Base-by-base conservation (phyloP, 2,113 vertebrate genomes). In the Microcebus murinus region DNA sequence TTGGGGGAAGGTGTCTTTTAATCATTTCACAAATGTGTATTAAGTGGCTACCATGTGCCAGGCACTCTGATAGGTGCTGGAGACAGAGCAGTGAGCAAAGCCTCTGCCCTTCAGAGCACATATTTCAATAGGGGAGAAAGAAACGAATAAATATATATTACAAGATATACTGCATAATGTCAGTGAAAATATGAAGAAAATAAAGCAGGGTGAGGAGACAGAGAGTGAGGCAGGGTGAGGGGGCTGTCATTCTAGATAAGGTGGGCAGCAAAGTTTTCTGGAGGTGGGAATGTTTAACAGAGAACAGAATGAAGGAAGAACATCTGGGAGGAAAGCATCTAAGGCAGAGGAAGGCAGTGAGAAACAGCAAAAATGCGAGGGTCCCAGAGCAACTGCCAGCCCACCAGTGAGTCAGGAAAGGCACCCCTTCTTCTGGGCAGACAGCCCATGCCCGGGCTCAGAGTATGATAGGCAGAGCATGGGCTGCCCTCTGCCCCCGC, bases 401-500 rank as follows among this genome's bases (percentile, higher is more conserved):
- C 42, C 3, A 55, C 17, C 2, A 36, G 15, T 2, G 57, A 85
- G 8, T 74, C 31, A 67, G 48, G 76, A 7, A 61, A 85, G 45
- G 13, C 0, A 17, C 13, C 13, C 4, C 59, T 36, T 48, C 8
- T 42, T 42, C 42, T 42, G 90, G 50, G 73, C 15, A 90, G 85
- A 61, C 1, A 71, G 50, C 23, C 42, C 86, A n/a, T 0, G 14
- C 55, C 27, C 55, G 27, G 76, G 82, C 52, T 48, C 14, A 13
- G 10, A 39, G 23, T 5, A 1, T 31, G 36, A 45, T 63, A 0
- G 0, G 42, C 42, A 52, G 52, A 57, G 67, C 31, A n/a, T 4
- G 3, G 27, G 39, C 39, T n/a, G 31, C 55, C 27, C 45, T 39
- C 61, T 55, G 8, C 3, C 61, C 57, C 8, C 15, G n/a, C 34